Percentiles rank a stretch among this genome's conserved stretches.
Conservation (phyloP, 2,888 invertebrate species). For the Anarsia innoxiella region DNA sequence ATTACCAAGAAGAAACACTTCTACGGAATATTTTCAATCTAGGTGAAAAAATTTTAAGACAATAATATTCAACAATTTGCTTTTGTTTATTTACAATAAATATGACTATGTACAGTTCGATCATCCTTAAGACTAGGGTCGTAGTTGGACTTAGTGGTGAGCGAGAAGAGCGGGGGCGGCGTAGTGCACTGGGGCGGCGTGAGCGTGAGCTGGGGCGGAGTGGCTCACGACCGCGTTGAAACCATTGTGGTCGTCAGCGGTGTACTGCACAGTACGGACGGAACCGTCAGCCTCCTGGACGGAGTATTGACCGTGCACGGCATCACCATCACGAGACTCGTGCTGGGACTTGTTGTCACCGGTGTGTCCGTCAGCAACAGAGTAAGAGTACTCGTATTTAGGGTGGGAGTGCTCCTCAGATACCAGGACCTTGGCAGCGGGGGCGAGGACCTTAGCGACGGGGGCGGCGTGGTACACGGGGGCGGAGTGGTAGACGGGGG, state of each 20-base stretch:
- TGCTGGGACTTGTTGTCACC: constrained; percentile 71
- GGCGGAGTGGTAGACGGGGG: constrained; percentile 19
- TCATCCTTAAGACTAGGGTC: constrained; percentile 12
- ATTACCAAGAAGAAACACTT: no score
- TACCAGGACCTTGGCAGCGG: constrained; percentile 18
- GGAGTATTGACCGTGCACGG: constrained; percentile 59
- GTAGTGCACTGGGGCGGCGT: constrained; percentile 19
- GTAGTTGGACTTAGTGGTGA: constrained; percentile 6
- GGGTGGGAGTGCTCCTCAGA: constrained; percentile 58
- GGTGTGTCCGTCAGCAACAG: constrained; percentile 72
- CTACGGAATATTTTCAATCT: no score
- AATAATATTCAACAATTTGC: no score
- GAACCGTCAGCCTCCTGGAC: constrained; percentile 71
- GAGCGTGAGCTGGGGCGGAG: constrained; percentile 41
- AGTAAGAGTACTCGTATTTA: constrained; percentile 73
- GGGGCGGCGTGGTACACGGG: constrained; percentile 23
- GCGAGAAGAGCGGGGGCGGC: constrained; percentile 13
- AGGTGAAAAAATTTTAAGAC: no score
- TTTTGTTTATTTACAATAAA: constrained; percentile 20
- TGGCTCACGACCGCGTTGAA: constrained; percentile 58
- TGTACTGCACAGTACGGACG: constrained; percentile 69
- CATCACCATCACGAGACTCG: constrained; percentile 51
- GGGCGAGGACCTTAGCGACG: constrained; percentile 19
- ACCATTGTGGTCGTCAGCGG: constrained; percentile 67
- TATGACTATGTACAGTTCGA: constrained; percentile 21